Conservation (phyloP, 37 sponge, comb jelly and placozoan genomes). For the Geodia barretti region DNA sequence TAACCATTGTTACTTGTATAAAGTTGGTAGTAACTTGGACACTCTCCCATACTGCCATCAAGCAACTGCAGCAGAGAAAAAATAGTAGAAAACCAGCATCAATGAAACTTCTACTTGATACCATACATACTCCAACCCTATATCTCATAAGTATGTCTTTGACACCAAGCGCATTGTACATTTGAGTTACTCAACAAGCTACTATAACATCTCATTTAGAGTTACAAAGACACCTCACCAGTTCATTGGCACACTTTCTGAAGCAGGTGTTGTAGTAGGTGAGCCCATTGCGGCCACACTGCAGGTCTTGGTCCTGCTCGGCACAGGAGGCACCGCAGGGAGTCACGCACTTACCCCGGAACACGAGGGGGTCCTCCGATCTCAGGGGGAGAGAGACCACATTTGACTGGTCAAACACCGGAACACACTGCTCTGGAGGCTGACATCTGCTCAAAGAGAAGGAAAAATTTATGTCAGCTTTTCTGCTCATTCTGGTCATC, state of each 20-base stretch:
- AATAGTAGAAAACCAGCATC: background rate
- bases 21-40: background rate
- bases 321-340: conserved; percentile 41
- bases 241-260: conserved; percentile 28
- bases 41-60: background rate
- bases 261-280: conserved; percentile 49
- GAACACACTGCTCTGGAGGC: conserved; percentile 31
- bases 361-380: background rate
- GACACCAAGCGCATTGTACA: too few relatives aligned
- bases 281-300: conserved; percentile 45
- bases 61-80: background rate
- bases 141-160: too few relatives aligned
- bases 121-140: too few relatives aligned
- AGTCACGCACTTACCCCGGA: conserved; percentile 22
- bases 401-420: conserved; percentile 4
- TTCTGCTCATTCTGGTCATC: background rate
- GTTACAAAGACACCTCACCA: too few relatives aligned
- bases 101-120: too few relatives aligned
- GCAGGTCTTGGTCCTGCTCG: background rate
- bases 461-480: background rate
- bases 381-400: conserved; percentile 11
- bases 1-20: too few relatives aligned
- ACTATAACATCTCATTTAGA: too few relatives aligned
- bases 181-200: too few relatives aligned
- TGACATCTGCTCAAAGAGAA: conserved; percentile 30